Percentiles rank a stretch among this genome's conserved stretches.
Evolutionary conservation across 2,113 vertebrate genomes (phyloP).

Genomic region (Centrocercus urophasianus): DNA sequence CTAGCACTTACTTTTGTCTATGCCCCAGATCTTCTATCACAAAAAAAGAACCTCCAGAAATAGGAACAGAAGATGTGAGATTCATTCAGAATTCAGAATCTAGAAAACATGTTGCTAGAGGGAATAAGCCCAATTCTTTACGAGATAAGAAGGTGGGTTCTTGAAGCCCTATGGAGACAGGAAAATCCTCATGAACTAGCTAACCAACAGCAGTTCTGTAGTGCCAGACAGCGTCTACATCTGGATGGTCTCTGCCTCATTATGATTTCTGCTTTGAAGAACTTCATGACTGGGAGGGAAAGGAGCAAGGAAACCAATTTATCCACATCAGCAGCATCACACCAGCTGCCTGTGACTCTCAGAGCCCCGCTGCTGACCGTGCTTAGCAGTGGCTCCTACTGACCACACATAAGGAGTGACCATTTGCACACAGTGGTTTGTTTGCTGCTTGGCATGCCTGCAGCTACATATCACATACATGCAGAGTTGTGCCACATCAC

Average conservation of each 20-base stretch:
- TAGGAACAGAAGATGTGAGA: not conserved
- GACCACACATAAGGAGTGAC: not conserved
- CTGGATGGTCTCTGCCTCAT: not conserved
- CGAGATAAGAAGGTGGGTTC: not conserved
- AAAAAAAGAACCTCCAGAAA: not conserved
- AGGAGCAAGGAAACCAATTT: not conserved
- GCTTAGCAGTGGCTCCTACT: not conserved
- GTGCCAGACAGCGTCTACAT: not conserved
- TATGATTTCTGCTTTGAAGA: not conserved
- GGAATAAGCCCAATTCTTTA: not conserved
- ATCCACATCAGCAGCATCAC: not conserved
- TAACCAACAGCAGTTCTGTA: not conserved
- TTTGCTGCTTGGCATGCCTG: not conserved
- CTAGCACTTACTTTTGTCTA: not conserved
- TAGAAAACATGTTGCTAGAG: not conserved
- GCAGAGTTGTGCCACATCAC: not conserved
- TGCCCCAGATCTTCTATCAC: not conserved
- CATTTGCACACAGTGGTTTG: not conserved
- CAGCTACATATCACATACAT: not conserved
- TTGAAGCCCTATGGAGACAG: not conserved
- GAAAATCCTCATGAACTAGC: not conserved
- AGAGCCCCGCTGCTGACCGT: not conserved
- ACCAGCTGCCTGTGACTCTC: not conserved
- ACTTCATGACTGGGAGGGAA: not conserved
- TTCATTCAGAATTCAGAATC: not conserved